Base-by-base conservation (phyloP, 1,140 invertebrate species). In the Pseudoatta argentina region DNA sequence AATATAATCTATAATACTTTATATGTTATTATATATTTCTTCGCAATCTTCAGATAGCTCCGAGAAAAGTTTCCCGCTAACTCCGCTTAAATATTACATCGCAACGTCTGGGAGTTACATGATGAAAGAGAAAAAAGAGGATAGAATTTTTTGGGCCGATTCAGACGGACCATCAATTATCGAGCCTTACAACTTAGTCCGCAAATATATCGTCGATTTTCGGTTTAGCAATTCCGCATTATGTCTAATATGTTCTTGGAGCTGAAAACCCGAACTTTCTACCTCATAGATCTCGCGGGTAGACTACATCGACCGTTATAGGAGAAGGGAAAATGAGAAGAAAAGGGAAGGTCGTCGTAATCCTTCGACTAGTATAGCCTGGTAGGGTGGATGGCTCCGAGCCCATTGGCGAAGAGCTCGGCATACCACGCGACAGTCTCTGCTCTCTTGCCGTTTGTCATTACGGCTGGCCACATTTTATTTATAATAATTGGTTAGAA, bases 401-500 rank as follows among this genome's bases (percentile, higher is more conserved):
- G 88, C 91, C 89, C 92, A 90, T 86, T 92, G 89, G 92, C 89
- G 89, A 92, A 91, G 89, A 88, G 66, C 88, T 76, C 83, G 86
- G 76, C 71, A 63, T 89, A 88, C 79, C 72, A 53, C 75, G 69
- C 69, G 78, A 85, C 85, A 86, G 27, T 69, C 21, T 83, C 82
- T 30, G 85, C 63, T 63, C 66, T 69, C 79, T 88, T 90, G 92
- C 91, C 91, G 89, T 94, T 94, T 94, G 92, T 94, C 93, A 94
- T 94, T 92, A 93, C 88, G 88, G 85, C 87, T 92, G 90, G 91
- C 91, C 90, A 92, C 92, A 93, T 93, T 94, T 94, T 94, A 94
- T 94, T 94, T 94, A 94, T 94, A 94, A 94, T 94, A 94, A 94
- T 94, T 93, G 93, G 93, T 93, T 93, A 87, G 92, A 93, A 94